Evolutionary conservation across 2,113 vertebrate genomes (phyloP).

Genomic region (Hypanus sabinus): DNA sequence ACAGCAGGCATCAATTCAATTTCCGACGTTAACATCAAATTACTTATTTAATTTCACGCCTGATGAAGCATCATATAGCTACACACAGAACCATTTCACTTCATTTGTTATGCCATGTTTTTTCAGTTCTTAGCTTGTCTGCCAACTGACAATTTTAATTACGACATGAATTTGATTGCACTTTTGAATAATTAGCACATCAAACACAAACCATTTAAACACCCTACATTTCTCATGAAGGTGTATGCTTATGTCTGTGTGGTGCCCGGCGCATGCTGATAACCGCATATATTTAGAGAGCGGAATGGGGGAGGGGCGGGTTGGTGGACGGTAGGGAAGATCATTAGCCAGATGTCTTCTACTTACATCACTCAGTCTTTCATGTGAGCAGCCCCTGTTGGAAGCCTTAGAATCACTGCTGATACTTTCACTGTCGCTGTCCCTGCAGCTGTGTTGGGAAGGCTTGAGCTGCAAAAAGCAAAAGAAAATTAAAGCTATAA

Average conservation of each 20-base stretch:
- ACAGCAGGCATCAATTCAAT: conserved; percentile 94
- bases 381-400: conserved; percentile 77
- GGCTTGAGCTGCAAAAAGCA: conserved; percentile 71
- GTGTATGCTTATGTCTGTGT: conserved; percentile 38
- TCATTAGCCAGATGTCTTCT: conserved; percentile 37
- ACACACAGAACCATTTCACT: conserved; percentile 85
- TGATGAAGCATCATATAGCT: conserved; percentile 89
- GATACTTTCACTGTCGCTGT: conserved; percentile 81
- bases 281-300: conserved; percentile 39
- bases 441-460: conserved; percentile 79
- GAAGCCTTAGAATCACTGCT: conserved; percentile 78
- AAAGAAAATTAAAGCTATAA: conserved; percentile 12
- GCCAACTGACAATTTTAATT: conserved; percentile 97
- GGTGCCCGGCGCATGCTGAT: conserved; percentile 42
- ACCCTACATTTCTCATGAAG: conserved; percentile 55
- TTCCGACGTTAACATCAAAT: conserved; percentile 97
- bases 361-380: conserved; percentile 89
- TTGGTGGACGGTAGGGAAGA: not conserved
- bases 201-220: conserved; percentile 70
- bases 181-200: conserved; percentile 75
- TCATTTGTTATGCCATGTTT: conserved; percentile 87
- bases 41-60: conserved; percentile 99
- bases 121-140: conserved; percentile 76
- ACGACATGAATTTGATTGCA: conserved; percentile 85
- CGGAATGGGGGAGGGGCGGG: not conserved